Conservation (phyloP, 1,140 invertebrate species). For the Oryzaephilus surinamensis region DNA sequence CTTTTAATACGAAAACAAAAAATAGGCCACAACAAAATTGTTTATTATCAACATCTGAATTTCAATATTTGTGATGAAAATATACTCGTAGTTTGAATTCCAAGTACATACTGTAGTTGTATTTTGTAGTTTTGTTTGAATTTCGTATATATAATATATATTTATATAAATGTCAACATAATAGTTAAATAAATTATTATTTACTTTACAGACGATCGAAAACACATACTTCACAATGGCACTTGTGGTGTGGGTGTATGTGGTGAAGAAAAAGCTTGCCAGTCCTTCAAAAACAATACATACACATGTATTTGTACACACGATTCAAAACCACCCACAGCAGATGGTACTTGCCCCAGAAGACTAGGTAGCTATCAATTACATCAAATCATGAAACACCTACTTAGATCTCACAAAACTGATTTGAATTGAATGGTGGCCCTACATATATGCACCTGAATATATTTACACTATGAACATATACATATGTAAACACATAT, state of each 20-base stretch:
- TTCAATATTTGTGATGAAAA: too few species aligned
- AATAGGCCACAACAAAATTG: too few species aligned
- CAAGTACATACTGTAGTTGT: too few species aligned
- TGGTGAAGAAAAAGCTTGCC: conserved; percentile 50
- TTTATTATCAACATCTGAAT: too few species aligned
- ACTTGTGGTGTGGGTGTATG: conserved; percentile 44
- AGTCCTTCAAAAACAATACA: conserved; percentile 36
- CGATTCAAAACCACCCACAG: conserved; percentile 46
- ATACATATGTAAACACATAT: not conserved
- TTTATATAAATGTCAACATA: too few species aligned
- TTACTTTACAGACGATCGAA: conserved; percentile 20
- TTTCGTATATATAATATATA: too few species aligned
- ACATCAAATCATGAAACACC: not conserved
- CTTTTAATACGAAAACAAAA: too few species aligned
- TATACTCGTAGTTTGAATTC: too few species aligned
- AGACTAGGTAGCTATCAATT: conserved; percentile 37
- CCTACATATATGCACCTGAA: not conserved
- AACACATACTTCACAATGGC: conserved; percentile 27
- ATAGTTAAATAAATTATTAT: too few species aligned
- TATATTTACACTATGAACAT: not conserved
- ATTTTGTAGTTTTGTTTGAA: too few species aligned
- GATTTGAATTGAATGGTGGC: not conserved
- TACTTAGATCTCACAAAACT: not conserved
- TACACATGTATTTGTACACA: conserved; percentile 56
- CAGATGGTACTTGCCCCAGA: conserved; percentile 52